A percentile compares a stretch with the other conserved stretches of the same genome.
Conservation (phyloP, 2,888 invertebrate species). For the Leptinotarsa juncta region DNA sequence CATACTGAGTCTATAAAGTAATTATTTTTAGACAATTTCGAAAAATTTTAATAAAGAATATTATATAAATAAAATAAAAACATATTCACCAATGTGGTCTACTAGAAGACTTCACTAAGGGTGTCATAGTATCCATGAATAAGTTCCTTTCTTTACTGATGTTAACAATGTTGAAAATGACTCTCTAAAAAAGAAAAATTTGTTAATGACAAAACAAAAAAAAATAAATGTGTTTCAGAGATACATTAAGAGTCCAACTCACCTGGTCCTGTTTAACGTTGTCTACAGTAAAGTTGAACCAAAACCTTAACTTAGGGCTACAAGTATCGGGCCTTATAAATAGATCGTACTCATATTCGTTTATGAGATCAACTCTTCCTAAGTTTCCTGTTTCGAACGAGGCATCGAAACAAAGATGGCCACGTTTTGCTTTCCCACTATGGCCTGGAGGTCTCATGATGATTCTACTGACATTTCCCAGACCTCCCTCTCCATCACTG, state of each 20-base stretch:
- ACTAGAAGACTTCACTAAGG: constrained; percentile 91
- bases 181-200: constrained; percentile 74
- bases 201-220: background rate
- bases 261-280: constrained; percentile 94
- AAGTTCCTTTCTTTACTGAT: constrained; percentile 92
- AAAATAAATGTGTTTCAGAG: background rate
- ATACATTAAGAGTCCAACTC: constrained; percentile 26
- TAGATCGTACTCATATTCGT: constrained; percentile 95
- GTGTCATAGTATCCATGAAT: constrained; percentile 91
- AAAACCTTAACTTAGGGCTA: constrained; percentile 90
- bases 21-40: no score
- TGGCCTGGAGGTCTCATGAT: constrained; percentile 91
- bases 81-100: constrained; percentile 85
- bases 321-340: constrained; percentile 97
- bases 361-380: constrained; percentile 93
- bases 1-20: no score
- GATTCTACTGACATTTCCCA: constrained; percentile 90
- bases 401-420: constrained; percentile 96
- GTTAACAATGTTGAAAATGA: constrained; percentile 97
- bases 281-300: constrained; percentile 99
- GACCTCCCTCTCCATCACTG: constrained; percentile 92
- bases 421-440: constrained; percentile 94
- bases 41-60: no score
- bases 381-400: constrained; percentile 97
- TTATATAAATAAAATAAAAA: background rate